Conservation (phyloP, 2,888 invertebrate species). For the Dryocosmus kuriphilus region DNA sequence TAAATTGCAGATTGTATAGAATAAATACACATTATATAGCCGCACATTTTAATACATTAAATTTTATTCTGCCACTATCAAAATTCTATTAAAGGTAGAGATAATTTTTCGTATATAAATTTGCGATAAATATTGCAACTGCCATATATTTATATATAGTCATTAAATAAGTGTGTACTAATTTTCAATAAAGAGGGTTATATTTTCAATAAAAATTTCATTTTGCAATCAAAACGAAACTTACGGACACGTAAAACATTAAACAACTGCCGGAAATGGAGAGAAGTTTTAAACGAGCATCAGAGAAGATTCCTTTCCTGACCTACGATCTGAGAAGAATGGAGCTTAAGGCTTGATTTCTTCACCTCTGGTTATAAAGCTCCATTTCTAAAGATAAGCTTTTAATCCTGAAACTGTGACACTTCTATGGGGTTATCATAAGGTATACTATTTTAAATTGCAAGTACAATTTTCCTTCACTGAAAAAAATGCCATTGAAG, state of each 20-base stretch:
- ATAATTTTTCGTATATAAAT: neutral
- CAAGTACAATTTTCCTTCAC: conserved; percentile 3
- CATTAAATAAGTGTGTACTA: neutral
- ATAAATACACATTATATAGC: neutral
- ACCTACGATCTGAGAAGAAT: conserved; percentile 22
- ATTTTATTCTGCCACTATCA: neutral
- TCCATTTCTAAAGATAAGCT: conserved; percentile 6
- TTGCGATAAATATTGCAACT: neutral
- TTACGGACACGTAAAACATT: neutral
- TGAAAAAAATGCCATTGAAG: neutral
- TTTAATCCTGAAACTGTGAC: neutral
- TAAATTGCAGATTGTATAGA: neutral
- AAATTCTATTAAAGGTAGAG: too few species aligned
- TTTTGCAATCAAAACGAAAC: conserved; percentile 1
- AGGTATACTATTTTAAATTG: conserved; percentile 1
- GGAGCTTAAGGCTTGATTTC: conserved; percentile 9
- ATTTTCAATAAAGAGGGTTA: neutral
- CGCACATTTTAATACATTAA: neutral
- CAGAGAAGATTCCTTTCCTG: conserved; percentile 15
- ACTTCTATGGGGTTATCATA: neutral
- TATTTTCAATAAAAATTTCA: neutral
- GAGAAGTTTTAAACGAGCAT: neutral
- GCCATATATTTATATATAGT: neutral
- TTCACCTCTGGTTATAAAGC: conserved; percentile 19
- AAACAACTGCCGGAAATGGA: neutral